Percentiles rank a stretch among this genome's conserved stretches.
Evolutionary conservation across 1,140 invertebrate species (phyloP).

Genomic region (Maconellicoccus hirsutus): DNA sequence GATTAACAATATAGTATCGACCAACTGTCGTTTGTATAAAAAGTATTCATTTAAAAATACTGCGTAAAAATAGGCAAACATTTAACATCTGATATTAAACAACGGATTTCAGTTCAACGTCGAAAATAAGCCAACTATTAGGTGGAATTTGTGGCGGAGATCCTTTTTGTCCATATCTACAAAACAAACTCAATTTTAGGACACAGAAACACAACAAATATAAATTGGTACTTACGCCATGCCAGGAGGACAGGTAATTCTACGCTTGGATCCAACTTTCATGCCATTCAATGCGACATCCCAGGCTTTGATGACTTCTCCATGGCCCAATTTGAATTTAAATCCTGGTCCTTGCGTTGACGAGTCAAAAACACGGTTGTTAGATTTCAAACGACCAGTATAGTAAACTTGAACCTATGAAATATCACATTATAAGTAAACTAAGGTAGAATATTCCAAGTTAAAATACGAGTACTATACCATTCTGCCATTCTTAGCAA

Average conservation of each 20-base stretch:
- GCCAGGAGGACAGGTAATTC: constrained; percentile 65
- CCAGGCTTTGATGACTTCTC: constrained; percentile 86
- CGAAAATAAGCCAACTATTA: constrained; percentile 71
- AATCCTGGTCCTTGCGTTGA: constrained; percentile 61
- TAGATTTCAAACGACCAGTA: constrained; percentile 58
- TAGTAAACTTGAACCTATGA: constrained; percentile 56
- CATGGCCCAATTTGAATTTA: constrained; percentile 68
- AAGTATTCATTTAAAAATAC: too few relatives aligned
- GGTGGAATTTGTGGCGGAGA: constrained; percentile 70
- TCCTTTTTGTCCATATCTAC: constrained; percentile 66
- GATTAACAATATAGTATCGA: too few relatives aligned
- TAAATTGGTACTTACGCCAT: constrained; percentile 58
- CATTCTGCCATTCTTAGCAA: constrained; percentile 65
- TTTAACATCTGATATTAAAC: too few relatives aligned
- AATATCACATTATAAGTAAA: background rate
- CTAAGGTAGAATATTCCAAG: background rate
- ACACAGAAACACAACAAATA: background rate
- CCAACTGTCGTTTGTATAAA: too few relatives aligned
- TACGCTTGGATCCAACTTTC: constrained; percentile 85
- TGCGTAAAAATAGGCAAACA: too few relatives aligned
- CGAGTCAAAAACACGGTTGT: constrained; percentile 71
- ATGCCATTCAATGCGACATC: constrained; percentile 75
- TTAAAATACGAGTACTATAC: constrained; percentile 35
- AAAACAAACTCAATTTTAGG: constrained; percentile 31
- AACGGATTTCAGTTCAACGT: constrained; percentile 73